Evolutionary conservation across 92 coral and sea anemone species (phyloP), one percentile per base, ranked within the genome.

Genomic region (Actinernus sp.): DNA sequence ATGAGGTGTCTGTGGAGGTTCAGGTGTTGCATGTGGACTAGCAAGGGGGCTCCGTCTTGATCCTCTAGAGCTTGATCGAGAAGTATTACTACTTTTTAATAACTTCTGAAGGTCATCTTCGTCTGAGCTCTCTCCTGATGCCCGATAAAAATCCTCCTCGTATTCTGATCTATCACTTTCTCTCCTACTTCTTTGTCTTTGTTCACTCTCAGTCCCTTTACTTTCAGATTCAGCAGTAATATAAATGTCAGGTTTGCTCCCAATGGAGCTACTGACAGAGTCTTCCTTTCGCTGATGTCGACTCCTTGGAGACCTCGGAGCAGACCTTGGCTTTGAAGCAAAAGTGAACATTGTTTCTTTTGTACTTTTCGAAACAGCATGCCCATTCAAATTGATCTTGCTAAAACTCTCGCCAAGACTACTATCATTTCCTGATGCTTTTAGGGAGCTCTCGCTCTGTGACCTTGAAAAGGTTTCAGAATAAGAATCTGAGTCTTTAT

Each of bases 311-410:
- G 96, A 90, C 54, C 98, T 83, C 10, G 97, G 98, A 10, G 96
- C 96, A 25, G 97, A 89, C 50, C 98, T 84, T 40, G 98, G 98
- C 63, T 65, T 77, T 25, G 98, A 94, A 1, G 95, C 88, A 51
- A 94, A 94, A 21, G 98, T 94, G 61, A 94, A 94, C 76, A 94
- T 87, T 21, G 87, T 26, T 26, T 53, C 63, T 33, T 59, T 46
- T 61, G 61, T 72, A 26, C 89, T 55, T 37, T 52, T 62, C 5
- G 9, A 29, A 31, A 55, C 73, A 37, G 83, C 72, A 8, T 45
- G 8, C 16, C 73, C 44, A 22, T 67, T 64, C 8, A 29, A 6
- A 12, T 46, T 41, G 3, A 90, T 39, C 37, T 86, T 80, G 29
- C 63, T 73, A 40, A 90, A 85, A 36, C 92, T 86, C 27, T 81